phyloP scores from a whole-genome alignment of 2,113 vertebrate genomes.

The Aspiorhynchus laticeps region DNA sequence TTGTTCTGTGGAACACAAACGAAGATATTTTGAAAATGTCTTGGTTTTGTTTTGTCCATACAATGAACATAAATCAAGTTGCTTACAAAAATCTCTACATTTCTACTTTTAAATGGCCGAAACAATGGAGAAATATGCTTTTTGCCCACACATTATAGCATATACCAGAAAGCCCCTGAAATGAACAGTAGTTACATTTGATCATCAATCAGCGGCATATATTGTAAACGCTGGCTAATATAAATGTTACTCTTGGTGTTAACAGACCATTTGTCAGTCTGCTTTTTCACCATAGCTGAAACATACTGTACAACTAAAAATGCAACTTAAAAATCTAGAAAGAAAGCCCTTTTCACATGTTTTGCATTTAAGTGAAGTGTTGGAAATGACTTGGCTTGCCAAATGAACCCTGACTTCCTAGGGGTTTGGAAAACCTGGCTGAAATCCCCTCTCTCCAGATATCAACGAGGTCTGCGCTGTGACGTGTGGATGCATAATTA shows the following conservation, averaged over 20 bases:
- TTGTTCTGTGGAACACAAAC: not conserved
- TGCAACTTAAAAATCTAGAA: not conserved
- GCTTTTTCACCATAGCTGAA: not conserved
- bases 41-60: not conserved
- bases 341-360: not conserved
- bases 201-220: not conserved
- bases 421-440: slow-evolving; percentile 45
- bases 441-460: slow-evolving; percentile 59
- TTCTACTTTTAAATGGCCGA: not conserved
- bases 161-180: not conserved
- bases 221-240: not conserved
- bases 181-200: not conserved
- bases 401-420: slow-evolving; percentile 41
- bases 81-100: not conserved
- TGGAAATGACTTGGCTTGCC: slow-evolving; percentile 8
- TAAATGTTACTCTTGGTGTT: not conserved
- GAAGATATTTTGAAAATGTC: not conserved
- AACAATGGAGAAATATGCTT: not conserved
- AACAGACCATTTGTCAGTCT: not conserved
- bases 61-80: not conserved
- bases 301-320: not conserved
- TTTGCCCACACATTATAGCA: not conserved
- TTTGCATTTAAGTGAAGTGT: not conserved
- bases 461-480: slow-evolving; percentile 11
- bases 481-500: slow-evolving; percentile 59